Percentiles rank a stretch among this genome's conserved stretches.
These are phyloP conservation scores for Phalacrocorax pelagicus DNA, from an alignment of 2,113 vertebrate species.

Conservation along the genomic window DNA sequence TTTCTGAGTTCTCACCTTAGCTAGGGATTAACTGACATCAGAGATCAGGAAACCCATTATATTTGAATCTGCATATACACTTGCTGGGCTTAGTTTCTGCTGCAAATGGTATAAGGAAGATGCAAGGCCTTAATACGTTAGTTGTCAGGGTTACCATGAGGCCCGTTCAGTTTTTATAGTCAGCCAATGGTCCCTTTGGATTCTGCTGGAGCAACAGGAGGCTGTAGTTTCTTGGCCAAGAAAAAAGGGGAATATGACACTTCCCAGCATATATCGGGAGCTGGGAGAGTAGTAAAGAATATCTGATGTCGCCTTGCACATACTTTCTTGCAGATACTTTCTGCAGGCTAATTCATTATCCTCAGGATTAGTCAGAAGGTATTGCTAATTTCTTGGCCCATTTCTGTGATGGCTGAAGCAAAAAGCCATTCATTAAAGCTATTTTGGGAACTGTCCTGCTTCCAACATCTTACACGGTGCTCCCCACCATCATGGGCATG, in stretches of 20 bases:
- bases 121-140: neutral
- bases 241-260: neutral
- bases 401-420: neutral
- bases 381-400: neutral
- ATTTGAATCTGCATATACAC: neutral
- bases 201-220: neutral
- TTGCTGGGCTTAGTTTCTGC: neutral
- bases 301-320: neutral
- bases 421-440: neutral
- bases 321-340: neutral
- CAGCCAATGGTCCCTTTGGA: neutral
- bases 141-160: neutral
- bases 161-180: neutral
- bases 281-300: neutral
- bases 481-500: neutral
- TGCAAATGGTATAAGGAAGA: neutral
- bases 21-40: neutral
- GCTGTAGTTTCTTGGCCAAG: neutral
- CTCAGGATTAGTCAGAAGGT: neutral
- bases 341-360: neutral
- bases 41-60: neutral
- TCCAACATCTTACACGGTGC: accelerated
- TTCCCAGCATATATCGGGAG: neutral
- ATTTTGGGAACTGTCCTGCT: neutral
- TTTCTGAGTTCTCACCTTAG: slow-evolving; percentile 6